Conservation (phyloP, 1,140 invertebrate genomes). For the Drosophila sturtevanti region DNA sequence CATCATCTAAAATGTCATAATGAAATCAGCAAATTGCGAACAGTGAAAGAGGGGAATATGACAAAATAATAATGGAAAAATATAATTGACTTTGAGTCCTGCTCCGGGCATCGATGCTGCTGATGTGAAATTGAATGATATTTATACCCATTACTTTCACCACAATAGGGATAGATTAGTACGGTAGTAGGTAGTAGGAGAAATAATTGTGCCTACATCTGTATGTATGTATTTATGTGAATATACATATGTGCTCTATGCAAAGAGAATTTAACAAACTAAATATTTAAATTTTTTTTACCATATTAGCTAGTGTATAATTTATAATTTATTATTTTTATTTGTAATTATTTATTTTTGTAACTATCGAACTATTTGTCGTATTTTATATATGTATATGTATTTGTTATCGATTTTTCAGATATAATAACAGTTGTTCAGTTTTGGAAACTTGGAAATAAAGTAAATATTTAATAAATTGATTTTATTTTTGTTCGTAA, state of each 20-base stretch:
- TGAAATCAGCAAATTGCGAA: constrained; percentile 30
- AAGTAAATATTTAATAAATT: not conserved
- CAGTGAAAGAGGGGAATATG: not conserved
- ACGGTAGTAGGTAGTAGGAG: no score
- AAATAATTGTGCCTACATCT: not conserved
- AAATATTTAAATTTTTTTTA: no score
- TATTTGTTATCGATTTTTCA: not conserved
- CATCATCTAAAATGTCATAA: constrained; percentile 32
- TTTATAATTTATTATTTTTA: no score
- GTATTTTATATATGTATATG: no score
- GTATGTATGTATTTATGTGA: no score
- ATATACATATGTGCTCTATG: no score
- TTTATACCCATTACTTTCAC: not conserved
- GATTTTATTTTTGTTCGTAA: not conserved
- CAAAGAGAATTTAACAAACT: no score
- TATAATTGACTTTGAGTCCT: constrained; percentile 24
- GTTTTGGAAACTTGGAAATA: not conserved
- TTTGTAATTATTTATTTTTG: no score
- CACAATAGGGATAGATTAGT: no score
- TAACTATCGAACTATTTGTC: no score
- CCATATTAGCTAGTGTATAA: no score
- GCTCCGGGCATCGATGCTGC: not conserved
- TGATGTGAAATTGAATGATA: not conserved
- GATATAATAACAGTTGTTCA: not conserved
- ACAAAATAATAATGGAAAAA: constrained; percentile 25